These are phyloP conservation scores for Colaptes auratus DNA, from an alignment of 2,113 vertebrate genomes.

Conservation along the genomic window DNA sequence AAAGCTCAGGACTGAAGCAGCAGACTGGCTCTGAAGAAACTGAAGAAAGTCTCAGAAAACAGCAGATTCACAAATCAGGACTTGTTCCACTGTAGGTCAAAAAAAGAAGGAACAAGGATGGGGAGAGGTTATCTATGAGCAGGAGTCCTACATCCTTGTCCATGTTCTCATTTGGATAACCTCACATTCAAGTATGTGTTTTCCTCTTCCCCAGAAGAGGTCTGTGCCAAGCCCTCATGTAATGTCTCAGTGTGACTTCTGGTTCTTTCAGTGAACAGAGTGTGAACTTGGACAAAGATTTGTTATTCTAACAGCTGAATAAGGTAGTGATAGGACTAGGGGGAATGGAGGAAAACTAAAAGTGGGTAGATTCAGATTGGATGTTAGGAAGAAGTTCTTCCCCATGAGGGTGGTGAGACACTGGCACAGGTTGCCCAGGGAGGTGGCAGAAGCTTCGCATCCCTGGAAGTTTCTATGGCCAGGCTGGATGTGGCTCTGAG, in stretches of 20 bases:
- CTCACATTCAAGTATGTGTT: background rate
- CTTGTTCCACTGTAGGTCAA: background rate
- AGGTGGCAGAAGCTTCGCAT: no score
- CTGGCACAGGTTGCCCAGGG: no score
- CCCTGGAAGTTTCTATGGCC: no score
- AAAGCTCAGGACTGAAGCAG: background rate
- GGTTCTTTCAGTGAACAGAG: background rate
- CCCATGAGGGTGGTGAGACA: no score
- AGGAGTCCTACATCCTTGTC: background rate
- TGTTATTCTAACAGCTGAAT: background rate
- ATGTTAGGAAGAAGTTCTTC: no score
- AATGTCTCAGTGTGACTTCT: background rate
- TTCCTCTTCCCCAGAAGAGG: background rate
- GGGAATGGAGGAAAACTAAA: background rate
- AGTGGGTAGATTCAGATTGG: no score
- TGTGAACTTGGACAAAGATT: background rate
- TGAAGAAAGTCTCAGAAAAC: background rate
- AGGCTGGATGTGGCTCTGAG: no score
- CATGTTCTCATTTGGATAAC: background rate
- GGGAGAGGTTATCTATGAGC: background rate
- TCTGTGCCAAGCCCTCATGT: background rate
- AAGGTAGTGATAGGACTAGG: no score
- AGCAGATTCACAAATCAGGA: background rate
- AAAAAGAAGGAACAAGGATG: background rate
- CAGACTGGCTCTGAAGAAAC: background rate